A percentile compares a stretch with the other conserved stretches of the same genome.
Conservation (phyloP, 2,888 invertebrate species). For the Nomada fabriciana region DNA sequence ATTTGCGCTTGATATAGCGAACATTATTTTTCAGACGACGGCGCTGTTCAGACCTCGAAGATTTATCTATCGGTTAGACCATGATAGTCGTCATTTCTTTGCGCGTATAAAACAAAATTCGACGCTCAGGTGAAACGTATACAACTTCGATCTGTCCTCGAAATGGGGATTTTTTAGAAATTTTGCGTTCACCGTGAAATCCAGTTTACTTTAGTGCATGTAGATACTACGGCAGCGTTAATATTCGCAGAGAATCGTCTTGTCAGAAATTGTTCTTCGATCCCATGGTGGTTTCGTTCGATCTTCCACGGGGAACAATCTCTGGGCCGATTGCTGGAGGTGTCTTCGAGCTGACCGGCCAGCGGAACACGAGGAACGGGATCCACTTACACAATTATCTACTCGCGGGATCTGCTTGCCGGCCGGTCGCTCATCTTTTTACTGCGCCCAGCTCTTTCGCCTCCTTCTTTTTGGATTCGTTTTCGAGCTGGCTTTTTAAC, state of each 20-base stretch:
- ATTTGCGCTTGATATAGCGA: not conserved
- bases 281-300: conserved; percentile 20
- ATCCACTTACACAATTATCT: conserved; percentile 81
- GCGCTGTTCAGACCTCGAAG: too few relatives aligned
- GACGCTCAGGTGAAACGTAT: too few relatives aligned
- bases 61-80: too few relatives aligned
- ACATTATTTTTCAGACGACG: too few relatives aligned
- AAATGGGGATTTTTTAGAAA: too few relatives aligned
- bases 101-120: too few relatives aligned
- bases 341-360: conserved; percentile 37
- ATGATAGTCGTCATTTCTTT: too few relatives aligned
- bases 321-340: conserved; percentile 46
- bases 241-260: conserved; percentile 34
- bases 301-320: conserved; percentile 42
- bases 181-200: too few relatives aligned
- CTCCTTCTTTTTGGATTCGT: conserved; percentile 38
- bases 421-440: conserved; percentile 77
- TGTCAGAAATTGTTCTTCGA: conserved; percentile 28
- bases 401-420: conserved; percentile 77
- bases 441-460: conserved; percentile 73
- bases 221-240: not conserved
- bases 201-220: not conserved
- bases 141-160: too few relatives aligned
- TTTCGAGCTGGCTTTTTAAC: conserved; percentile 37
- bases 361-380: conserved; percentile 63